These are phyloP conservation scores for Stenopsyche tienmushanensis DNA, from an alignment of 1,140 invertebrate genomes.

Conservation along the genomic window DNA sequence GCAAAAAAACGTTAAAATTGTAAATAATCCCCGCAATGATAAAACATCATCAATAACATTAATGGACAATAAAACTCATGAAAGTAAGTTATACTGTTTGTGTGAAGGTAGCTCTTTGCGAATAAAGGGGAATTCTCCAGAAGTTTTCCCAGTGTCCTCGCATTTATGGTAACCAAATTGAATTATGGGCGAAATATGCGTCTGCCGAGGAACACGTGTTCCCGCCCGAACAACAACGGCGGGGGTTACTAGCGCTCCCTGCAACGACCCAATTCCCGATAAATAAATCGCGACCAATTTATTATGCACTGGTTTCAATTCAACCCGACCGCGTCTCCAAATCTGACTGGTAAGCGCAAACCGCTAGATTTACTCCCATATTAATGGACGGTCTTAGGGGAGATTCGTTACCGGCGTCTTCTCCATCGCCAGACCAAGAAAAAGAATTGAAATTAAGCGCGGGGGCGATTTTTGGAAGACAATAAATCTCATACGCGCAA, in stretches of 20 bases:
- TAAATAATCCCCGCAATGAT: too few species aligned
- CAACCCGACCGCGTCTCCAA: background rate
- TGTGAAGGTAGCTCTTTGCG: too few species aligned
- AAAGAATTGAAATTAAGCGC: background rate
- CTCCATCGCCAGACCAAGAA: background rate
- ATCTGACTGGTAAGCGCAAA: background rate
- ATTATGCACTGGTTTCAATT: background rate
- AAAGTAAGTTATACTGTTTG: too few species aligned
- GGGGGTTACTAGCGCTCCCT: too few species aligned
- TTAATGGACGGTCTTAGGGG: background rate
- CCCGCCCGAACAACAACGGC: too few species aligned
- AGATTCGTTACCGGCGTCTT: background rate
- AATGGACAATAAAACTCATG: too few species aligned
- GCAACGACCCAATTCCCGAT: too few species aligned
- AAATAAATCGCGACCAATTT: too few species aligned
- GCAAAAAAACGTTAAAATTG: too few species aligned
- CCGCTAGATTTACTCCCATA: conserved; percentile 3
- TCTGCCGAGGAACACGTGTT: conserved; percentile 37
- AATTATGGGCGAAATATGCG: conserved; percentile 39
- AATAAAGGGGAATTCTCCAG: conserved; percentile 1
- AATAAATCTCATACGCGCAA: background rate
- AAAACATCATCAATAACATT: too few species aligned
- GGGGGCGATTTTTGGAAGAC: background rate
- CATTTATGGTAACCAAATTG: conserved; percentile 36
- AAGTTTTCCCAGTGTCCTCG: conserved; percentile 5